Percentiles rank a stretch among this genome's conserved stretches.
These are phyloP conservation scores for Tachina fera DNA, from an alignment of 2,888 invertebrate genomes.

Conservation along the genomic window DNA sequence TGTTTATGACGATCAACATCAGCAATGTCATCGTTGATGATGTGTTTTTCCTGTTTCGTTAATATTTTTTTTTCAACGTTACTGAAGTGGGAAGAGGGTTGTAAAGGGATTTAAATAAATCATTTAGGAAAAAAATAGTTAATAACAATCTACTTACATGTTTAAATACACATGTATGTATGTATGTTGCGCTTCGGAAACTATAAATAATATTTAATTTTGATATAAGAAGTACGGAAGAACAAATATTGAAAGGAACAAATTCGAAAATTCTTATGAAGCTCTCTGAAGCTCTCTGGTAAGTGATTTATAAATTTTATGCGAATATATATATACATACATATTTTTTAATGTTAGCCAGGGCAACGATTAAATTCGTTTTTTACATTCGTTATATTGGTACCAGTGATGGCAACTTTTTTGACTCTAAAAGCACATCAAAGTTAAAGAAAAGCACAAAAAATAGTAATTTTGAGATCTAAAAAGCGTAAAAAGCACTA, in stretches of 20 bases:
- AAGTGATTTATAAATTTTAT: too few relatives aligned
- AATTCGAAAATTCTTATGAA: background rate
- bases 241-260: background rate
- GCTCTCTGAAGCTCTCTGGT: too few relatives aligned
- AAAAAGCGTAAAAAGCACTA: too few relatives aligned
- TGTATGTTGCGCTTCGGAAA: background rate
- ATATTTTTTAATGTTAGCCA: too few relatives aligned
- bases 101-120: constrained; percentile 37
- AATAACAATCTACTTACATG: constrained; percentile 43
- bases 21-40: constrained; percentile 14
- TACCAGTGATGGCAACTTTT: too few relatives aligned
- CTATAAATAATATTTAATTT: constrained; percentile 39
- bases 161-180: constrained; percentile 21
- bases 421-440: too few relatives aligned
- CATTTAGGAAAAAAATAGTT: constrained; percentile 24
- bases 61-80: background rate
- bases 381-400: too few relatives aligned
- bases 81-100: background rate
- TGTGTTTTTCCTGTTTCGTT: background rate
- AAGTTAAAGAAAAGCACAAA: too few relatives aligned
- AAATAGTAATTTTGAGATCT: too few relatives aligned
- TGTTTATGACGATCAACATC: constrained; percentile 46
- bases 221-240: background rate
- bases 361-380: too few relatives aligned
- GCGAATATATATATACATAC: too few relatives aligned